These are phyloP conservation scores for Xiphophorus couchianus DNA, from an alignment of 2,113 vertebrate species.

Conservation along the genomic window DNA sequence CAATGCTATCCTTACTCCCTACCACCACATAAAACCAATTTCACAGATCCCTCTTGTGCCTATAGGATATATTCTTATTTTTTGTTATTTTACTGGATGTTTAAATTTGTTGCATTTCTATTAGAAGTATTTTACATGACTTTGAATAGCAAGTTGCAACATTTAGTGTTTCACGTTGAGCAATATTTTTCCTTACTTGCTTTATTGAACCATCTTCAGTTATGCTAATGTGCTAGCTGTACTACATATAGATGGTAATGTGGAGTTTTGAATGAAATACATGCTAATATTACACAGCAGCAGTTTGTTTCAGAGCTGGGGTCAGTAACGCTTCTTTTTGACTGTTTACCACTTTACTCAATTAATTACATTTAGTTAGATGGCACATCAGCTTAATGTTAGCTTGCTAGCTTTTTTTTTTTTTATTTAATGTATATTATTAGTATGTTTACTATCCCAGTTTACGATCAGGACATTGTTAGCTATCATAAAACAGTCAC, in stretches of 20 bases:
- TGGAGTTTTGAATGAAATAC: too few relatives aligned
- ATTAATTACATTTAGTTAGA: neutral
- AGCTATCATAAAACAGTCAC: slow-evolving; percentile 11
- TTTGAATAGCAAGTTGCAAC: too few relatives aligned
- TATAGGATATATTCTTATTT: neutral
- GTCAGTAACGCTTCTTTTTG: neutral
- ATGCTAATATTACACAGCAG: too few relatives aligned
- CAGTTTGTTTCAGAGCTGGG: neutral
- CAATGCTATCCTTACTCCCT: neutral
- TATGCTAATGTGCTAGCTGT: neutral
- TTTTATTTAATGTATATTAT: neutral
- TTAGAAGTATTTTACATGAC: neutral
- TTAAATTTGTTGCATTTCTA: neutral
- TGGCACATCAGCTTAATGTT: neutral
- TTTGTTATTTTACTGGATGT: neutral
- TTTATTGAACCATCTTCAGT: neutral
- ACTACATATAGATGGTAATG: too few relatives aligned
- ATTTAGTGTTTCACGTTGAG: neutral
- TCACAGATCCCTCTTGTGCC: neutral
- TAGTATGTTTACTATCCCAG: neutral
- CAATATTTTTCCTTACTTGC: neutral
- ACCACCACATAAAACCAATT: too few relatives aligned
- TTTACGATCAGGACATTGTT: neutral
- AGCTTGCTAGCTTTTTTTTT: neutral
- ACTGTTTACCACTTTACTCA: neutral